Base-by-base conservation (phyloP, 2,888 invertebrate genomes). In the Drosophila phalerata region DNA sequence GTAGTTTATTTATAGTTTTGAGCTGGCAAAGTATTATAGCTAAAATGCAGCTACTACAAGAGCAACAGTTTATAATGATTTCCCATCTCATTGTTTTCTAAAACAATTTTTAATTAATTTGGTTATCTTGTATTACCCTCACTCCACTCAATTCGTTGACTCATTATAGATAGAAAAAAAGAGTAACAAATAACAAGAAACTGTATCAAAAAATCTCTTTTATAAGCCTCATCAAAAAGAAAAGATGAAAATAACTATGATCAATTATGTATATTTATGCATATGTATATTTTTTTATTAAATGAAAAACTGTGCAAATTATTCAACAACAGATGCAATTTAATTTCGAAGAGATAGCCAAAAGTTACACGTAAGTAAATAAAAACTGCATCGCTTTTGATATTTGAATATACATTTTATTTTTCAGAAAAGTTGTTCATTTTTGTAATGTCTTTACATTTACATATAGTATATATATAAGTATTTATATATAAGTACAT, bases 381-480 rank as follows among this genome's bases (percentile, higher is more conserved):
- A 19, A 48, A 9, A 67, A 74, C 11, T 6, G 6, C 47, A 6
- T 4, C 17, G 1, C 58, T 17, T 37, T 57, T 79, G 53, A 86
- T 88, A 81, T 79, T 88, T 79, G 89, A 88, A 86, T 88, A 86
- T 86, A 87, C 89, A 85, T 62, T 86, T 89, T 88, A 89, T 89
- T 89, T 90, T 87, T 81, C 83, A 81, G 90, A 88, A 89, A 88
- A 90, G 73, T 87, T 85, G 52, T 73, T 84, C 66, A 73, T 80
- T 66, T 71, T 79, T 73, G 58, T 78, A 80, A 85, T 88, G 79
- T 83, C 62, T 75, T 80, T 72, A 80, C 81, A 81, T 73, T 84
- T 86, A 81, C 75, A 86, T 81, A 77, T 74, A 78, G 70, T 73
- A 63, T 79, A 75, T 81, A 79, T 68, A 85, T 82, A 68, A 43